phyloP scores from a whole-genome alignment of 2,113 vertebrate genomes.

The Rhodinocichla rosea region DNA sequence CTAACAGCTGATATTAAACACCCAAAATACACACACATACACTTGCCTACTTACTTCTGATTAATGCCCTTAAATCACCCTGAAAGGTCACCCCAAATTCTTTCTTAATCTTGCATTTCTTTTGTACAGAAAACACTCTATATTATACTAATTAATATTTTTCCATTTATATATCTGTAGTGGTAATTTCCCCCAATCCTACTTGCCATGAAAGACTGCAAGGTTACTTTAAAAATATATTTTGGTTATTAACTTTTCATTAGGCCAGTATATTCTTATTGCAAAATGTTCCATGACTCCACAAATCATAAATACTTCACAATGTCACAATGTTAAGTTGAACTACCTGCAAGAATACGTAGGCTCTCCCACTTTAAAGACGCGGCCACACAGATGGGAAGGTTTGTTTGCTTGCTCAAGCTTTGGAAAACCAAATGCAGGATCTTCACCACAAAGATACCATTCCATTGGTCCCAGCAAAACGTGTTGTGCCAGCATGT shows the following conservation, averaged over 20 bases:
- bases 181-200: not conserved
- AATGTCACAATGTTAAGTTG: not conserved
- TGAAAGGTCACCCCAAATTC: not conserved
- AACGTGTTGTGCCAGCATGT: conserved; percentile 86
- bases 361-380: conserved; percentile 97
- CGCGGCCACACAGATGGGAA: conserved; percentile 92
- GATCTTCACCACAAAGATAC: conserved; percentile 92
- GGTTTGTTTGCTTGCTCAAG: conserved; percentile 89
- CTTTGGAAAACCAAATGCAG: conserved; percentile 82
- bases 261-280: not conserved
- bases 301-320: not conserved
- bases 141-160: not conserved
- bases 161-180: not conserved
- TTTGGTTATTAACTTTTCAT: not conserved
- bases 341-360: conserved; percentile 97
- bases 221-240: not conserved
- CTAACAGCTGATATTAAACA: not conserved
- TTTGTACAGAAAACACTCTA: not conserved
- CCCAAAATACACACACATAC: not conserved
- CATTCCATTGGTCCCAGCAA: conserved; percentile 92
- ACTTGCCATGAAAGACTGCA: not conserved
- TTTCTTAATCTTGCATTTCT: not conserved
- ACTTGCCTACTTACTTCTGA: not conserved
- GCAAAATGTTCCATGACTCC: not conserved
- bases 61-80: not conserved